Percentiles rank a stretch among this genome's conserved stretches.
Evolutionary conservation across 2,797 vertebrate genomes (phyloP).

Genomic region (Discoglossus pictus): DNA sequence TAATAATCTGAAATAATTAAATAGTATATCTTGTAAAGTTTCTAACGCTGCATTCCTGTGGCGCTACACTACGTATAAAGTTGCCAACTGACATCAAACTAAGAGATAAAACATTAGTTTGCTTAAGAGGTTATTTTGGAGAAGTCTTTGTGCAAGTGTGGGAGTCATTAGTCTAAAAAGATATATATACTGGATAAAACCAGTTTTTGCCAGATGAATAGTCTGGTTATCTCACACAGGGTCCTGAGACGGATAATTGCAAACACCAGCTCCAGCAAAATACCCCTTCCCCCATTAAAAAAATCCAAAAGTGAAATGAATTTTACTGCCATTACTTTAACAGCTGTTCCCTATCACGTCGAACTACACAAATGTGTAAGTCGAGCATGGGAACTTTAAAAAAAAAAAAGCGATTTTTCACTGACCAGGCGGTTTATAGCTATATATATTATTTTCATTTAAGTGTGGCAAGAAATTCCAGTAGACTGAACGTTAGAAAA

Average conservation of each 20-base stretch:
- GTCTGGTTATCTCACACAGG: not conserved
- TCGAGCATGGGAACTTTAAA: constrained; percentile 55
- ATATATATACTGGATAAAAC: not conserved
- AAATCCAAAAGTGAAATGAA: constrained; percentile 16
- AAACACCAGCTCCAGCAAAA: constrained; percentile 25
- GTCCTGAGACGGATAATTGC: not conserved
- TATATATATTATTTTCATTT: constrained; percentile 43
- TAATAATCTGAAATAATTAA: too few species aligned
- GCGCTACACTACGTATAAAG: too few species aligned
- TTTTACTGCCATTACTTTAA: constrained; percentile 24
- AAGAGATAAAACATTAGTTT: too few species aligned
- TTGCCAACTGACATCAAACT: too few species aligned
- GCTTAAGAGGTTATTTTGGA: too few species aligned
- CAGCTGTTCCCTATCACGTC: constrained; percentile 61
- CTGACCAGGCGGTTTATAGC: not conserved
- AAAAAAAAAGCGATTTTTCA: constrained; percentile 29
- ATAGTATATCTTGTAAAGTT: too few species aligned
- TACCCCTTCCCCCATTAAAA: constrained; percentile 12
- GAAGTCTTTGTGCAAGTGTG: too few species aligned
- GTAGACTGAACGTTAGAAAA: constrained; percentile 61
- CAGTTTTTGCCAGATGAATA: not conserved
- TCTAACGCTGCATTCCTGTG: too few species aligned
- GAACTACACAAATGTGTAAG: constrained; percentile 54
- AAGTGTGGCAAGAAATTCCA: not conserved
- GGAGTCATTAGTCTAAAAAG: not conserved